Base-by-base conservation (phyloP, 2,888 invertebrate genomes). In the Epinotia bilunana region DNA sequence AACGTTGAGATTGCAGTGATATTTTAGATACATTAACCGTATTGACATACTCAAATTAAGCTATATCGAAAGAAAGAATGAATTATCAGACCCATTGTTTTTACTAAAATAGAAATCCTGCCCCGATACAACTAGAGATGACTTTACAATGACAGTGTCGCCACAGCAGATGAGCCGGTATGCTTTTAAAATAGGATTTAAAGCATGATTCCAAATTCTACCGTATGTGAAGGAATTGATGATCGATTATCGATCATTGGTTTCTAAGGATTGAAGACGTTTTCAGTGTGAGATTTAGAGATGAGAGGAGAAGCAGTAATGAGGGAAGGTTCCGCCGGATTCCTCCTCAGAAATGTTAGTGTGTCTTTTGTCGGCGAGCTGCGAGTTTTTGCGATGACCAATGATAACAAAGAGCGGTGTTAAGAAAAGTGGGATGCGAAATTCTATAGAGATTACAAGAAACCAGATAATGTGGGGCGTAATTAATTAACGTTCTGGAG, bases 331-430 rank as follows among this genome's bases (percentile, higher is more conserved):
- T 87, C 89, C 87, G 85, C 86, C 86, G 88, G 89, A 93, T 91
- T 92, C 93, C 92, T 79, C 75, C 79, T 81, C 86, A 87, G 90
- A 88, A 84, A 91, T 90, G 92, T 90, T 88, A 86, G 88, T 88
- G 87, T 88, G 89, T 89, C 93, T 91, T 93, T 94, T 93, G 93
- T 93, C 93, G 93, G 93, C 91, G 84, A 86, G 88, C 87, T 85
- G 84, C 85, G 83, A 86, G 87, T 93, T 93, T 93, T 93, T 94
- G 92, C 88, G 93, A 94, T 93, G 85, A 79, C 88, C 88, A 90
- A 84, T 91, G 93, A 94, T 94, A 92, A 91, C 90, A 89, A 90
- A 87, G 89, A 86, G 87, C 89, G 89, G 90, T 88, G 90, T 88
- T 86, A 85, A 86, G 87, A 87, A 87, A 85, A 86, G 84, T 84